phyloP scores from a whole-genome alignment of 2,113 vertebrate species.

The Manacus vitellinus region DNA sequence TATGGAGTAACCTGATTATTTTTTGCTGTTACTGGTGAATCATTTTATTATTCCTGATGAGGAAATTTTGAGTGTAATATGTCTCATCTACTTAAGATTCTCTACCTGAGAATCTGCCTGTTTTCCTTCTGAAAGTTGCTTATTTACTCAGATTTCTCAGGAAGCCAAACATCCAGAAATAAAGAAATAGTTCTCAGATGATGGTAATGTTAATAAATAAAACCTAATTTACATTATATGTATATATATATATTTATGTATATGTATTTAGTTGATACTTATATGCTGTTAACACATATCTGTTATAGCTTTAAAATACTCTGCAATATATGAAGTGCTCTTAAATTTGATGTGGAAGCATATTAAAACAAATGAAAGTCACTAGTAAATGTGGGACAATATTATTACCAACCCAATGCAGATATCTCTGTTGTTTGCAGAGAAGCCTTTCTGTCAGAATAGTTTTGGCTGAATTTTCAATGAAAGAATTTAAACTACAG shows the following conservation, averaged over 20 bases:
- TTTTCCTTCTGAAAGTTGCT: neutral
- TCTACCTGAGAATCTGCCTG: neutral
- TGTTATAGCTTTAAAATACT: neutral
- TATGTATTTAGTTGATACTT: neutral
- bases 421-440: neutral
- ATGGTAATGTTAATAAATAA: neutral
- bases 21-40: neutral
- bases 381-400: constrained; percentile 17
- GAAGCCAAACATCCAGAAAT: neutral
- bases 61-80: neutral
- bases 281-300: neutral
- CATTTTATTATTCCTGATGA: neutral
- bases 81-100: neutral
- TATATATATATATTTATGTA: neutral
- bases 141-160: neutral
- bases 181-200: neutral
- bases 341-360: constrained; percentile 27
- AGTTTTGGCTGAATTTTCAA: constrained; percentile 49
- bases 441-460: neutral
- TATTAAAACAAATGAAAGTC: constrained; percentile 50
- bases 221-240: neutral
- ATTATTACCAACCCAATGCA: constrained; percentile 19
- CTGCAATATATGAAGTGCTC: neutral
- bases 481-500: constrained; percentile 32
- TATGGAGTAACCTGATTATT: neutral